phyloP scores from a whole-genome alignment of 2,797 vertebrate genomes.

The Takifugu rubripes region DNA sequence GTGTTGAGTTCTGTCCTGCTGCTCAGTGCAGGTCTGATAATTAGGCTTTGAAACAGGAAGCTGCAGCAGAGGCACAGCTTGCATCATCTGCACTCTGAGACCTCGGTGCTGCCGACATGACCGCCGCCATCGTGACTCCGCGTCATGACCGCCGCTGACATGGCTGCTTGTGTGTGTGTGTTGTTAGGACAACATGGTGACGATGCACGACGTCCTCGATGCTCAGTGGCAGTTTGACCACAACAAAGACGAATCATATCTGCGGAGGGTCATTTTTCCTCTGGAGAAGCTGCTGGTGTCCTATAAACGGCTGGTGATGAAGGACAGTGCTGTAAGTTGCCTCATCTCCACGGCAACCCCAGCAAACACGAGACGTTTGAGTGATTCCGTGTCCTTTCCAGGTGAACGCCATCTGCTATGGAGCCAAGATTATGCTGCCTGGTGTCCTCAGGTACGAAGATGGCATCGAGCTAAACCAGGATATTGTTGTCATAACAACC shows the following conservation, averaged over 20 bases:
- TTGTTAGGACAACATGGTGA: conserved; percentile 85
- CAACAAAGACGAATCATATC: conserved; percentile 92
- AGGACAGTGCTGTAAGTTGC: conserved; percentile 90
- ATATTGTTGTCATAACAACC: conserved; percentile 92
- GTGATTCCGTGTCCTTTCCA: conserved; percentile 31
- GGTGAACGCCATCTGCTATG: conserved; percentile 98
- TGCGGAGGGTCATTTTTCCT: conserved; percentile 87
- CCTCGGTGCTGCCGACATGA: conserved; percentile 25
- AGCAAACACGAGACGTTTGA: neutral
- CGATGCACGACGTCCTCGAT: conserved; percentile 95
- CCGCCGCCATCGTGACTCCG: accelerated
- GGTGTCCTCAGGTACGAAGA: conserved; percentile 94
- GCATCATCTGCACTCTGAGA: neutral
- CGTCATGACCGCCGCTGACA: neutral
- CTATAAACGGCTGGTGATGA: conserved; percentile 92
- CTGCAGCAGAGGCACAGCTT: conserved; percentile 23
- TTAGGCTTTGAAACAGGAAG: conserved; percentile 86
- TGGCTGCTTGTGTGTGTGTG: neutral
- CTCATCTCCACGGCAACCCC: neutral
- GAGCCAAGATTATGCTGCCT: conserved; percentile 96
- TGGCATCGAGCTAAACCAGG: conserved; percentile 93
- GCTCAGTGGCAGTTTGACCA: conserved; percentile 97
- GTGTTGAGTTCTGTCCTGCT: conserved; percentile 90
- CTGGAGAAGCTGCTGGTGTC: conserved; percentile 92
- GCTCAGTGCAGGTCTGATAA: conserved; percentile 81